Conservation (phyloP, 2,888 invertebrate genomes). For the Amorpha juglandis region DNA sequence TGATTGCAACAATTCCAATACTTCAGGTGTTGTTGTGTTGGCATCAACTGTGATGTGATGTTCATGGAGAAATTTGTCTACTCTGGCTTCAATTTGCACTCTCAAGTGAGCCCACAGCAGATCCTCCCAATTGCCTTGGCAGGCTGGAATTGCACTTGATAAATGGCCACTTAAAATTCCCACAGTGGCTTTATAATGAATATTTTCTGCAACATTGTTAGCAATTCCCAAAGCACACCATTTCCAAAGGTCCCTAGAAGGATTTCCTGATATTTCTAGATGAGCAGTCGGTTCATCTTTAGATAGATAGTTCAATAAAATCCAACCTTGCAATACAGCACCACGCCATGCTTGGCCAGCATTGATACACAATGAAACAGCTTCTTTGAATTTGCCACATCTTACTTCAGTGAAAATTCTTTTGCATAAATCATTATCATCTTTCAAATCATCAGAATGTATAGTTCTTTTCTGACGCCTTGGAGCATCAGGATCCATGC, state of each 20-base stretch:
- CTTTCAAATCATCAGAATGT: constrained; percentile 94
- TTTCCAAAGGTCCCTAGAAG: constrained; percentile 91
- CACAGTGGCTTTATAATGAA: constrained; percentile 86
- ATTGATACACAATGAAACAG: constrained; percentile 91
- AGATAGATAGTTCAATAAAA: constrained; percentile 93
- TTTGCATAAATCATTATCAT: constrained; percentile 83
- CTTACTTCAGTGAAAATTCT: constrained; percentile 90
- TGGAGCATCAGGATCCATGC: constrained; percentile 96
- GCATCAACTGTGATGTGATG: constrained; percentile 76
- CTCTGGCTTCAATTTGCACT: constrained; percentile 91
- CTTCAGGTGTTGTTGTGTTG: constrained; percentile 69
- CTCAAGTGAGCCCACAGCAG: constrained; percentile 94
- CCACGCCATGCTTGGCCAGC: constrained; percentile 97
- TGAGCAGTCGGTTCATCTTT: constrained; percentile 78
- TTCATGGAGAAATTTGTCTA: constrained; percentile 86
- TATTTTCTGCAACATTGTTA: constrained; percentile 81
- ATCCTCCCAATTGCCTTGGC: constrained; percentile 94
- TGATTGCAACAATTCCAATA: constrained; percentile 69
- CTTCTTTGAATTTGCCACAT: constrained; percentile 93
- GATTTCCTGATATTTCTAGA: constrained; percentile 91
- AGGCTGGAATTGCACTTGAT: constrained; percentile 88
- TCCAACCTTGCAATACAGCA: constrained; percentile 95
- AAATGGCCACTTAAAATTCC: constrained; percentile 94
- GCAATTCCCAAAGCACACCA: constrained; percentile 88
- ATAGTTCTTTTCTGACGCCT: constrained; percentile 89